Percentiles rank a stretch among this genome's conserved stretches.
Evolutionary conservation across 1,140 invertebrate genomes (phyloP).

Genomic region (Drosophila pallidifrons): DNA sequence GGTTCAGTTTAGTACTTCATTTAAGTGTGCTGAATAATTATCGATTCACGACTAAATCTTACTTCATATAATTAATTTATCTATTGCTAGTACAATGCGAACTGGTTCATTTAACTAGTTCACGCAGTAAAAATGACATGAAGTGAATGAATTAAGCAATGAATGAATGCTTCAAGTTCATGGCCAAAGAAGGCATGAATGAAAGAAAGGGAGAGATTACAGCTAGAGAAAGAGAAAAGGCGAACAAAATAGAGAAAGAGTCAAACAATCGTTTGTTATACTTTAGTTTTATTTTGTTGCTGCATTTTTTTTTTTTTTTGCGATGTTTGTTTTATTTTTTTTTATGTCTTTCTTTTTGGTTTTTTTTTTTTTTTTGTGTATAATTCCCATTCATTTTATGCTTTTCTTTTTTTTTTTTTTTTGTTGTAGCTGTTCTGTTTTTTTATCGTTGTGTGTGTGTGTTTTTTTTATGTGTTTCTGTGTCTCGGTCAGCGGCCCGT

Average conservation of each 20-base stretch:
- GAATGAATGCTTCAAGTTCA: slow-evolving; percentile 67
- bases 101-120: slow-evolving; percentile 19
- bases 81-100: neutral
- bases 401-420: slow-evolving; percentile 23
- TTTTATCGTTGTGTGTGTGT: neutral
- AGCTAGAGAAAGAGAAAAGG: slow-evolving; percentile 1
- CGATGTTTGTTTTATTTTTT: slow-evolving; percentile 28
- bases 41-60: neutral
- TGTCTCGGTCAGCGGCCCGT: slow-evolving; percentile 20
- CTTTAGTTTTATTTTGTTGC: slow-evolving; percentile 20
- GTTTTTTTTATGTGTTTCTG: slow-evolving; percentile 24
- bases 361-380: neutral
- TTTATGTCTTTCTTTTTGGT: neutral
- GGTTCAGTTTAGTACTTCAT: neutral
- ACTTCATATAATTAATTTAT: neutral
- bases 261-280: slow-evolving; percentile 14
- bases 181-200: slow-evolving; percentile 52
- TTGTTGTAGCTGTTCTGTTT: slow-evolving; percentile 9
- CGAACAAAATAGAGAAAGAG: slow-evolving; percentile 35
- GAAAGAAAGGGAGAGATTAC: slow-evolving; percentile 21
- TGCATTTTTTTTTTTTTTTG: slow-evolving; percentile 40
- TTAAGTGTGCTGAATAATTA: neutral
- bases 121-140: neutral
- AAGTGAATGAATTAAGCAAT: slow-evolving; percentile 4
- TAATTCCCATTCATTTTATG: slow-evolving; percentile 20